phyloP scores from a whole-genome alignment of 2,797 vertebrate species.

The Lagorchestes hirsutus region DNA sequence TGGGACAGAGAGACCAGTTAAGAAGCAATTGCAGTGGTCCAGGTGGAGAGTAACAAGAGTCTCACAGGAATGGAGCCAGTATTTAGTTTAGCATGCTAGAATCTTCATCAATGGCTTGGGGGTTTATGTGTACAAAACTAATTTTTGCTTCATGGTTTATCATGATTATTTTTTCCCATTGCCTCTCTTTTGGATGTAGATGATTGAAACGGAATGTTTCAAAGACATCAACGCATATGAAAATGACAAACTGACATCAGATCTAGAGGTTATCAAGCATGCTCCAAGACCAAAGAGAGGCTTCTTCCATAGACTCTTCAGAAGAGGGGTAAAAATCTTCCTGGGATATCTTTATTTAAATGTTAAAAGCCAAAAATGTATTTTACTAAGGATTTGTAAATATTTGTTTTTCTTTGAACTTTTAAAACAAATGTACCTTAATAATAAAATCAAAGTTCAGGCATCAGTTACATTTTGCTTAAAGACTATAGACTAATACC shows the following conservation, averaged over 20 bases:
- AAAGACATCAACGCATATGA: conserved; percentile 92
- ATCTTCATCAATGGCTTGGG: not conserved
- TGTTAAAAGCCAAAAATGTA: not conserved
- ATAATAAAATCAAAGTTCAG: not conserved
- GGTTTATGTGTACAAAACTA: not conserved
- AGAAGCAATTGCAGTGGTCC: not conserved
- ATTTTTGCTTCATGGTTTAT: not conserved
- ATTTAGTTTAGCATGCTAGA: not conserved
- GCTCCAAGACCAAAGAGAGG: conserved; percentile 91
- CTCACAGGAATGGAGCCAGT: not conserved
- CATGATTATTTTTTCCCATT: conserved; percentile 34
- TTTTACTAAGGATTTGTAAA: not conserved
- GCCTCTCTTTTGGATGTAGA: conserved; percentile 83
- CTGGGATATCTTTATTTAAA: not conserved
- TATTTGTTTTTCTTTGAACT: not conserved
- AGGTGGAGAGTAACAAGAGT: not conserved
- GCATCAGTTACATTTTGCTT: not conserved
- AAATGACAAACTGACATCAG: conserved; percentile 85
- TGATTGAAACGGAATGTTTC: conserved; percentile 97
- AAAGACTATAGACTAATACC: not conserved
- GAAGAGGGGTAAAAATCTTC: conserved; percentile 90
- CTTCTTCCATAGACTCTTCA: conserved; percentile 93
- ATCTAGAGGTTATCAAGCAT: conserved; percentile 85
- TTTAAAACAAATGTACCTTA: not conserved
- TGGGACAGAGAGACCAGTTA: not conserved